Base-by-base conservation (phyloP, 2,113 vertebrate species). In the Burhinus bistriatus region DNA sequence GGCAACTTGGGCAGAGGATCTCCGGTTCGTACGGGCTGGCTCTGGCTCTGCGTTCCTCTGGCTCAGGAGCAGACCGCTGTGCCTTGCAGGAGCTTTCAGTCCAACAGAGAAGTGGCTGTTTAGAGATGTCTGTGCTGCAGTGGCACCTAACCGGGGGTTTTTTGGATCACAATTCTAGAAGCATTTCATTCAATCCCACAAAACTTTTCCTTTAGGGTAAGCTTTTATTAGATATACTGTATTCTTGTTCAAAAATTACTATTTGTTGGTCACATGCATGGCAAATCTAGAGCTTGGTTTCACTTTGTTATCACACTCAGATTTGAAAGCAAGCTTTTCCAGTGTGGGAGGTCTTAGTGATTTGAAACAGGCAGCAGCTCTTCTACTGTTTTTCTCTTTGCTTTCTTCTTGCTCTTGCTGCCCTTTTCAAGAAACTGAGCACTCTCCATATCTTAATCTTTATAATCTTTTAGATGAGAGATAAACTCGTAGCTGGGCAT, bases 71-170 rank as follows among this genome's bases (percentile, higher is more conserved):
- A 57, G 25, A 19, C 5, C 29, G 42, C 26, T 58, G 47, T 59
- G 38, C 38, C 58, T 34, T 30, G 44, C 27, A 83, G n/a, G 15
- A 82, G 10, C 44, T 69, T 16, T 47, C 18, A 25, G 16, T 38
- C 17, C 55, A 23, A 17, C 25, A 62, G 15, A 25, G 45, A 27
- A 49, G 23, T 9, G 9, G 4, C 1, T 4, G 15, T 49, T 87
- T 9, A 57, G 47, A 45, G 8, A 34, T 0, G 0, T 32, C 29
- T 9, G 6, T 11, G 6, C 12, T 42, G 54, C 2, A 0, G 23
- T 42, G 25, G 21, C n/a, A 84, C 21, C 30, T 21, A 20, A 9
- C 19, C 38, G 20, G 25, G 21, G 9, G 2, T 19, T 68, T 71
- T 47, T 4, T 54, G n/a, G 20, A 45, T 68, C 30, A 54, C 4